phyloP scores from a whole-genome alignment of 2,888 invertebrate genomes.

The Cetonia aurata region DNA sequence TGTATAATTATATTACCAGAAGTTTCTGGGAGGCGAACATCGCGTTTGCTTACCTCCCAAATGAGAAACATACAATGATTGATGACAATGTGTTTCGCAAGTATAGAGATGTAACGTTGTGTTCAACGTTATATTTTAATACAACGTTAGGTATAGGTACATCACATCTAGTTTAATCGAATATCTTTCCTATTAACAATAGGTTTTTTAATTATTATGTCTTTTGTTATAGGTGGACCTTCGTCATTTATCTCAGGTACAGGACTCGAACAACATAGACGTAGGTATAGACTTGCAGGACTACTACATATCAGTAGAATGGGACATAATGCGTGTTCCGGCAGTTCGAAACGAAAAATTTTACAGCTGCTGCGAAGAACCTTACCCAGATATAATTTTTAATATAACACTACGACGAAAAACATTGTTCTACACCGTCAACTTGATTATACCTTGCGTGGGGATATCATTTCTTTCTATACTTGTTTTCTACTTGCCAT shows the following conservation, averaged over 20 bases:
- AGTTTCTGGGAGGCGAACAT: slow-evolving; percentile 1
- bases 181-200: background rate
- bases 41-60: slow-evolving; percentile 6
- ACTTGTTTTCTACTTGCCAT: slow-evolving; percentile 96
- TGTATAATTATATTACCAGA: slow-evolving; percentile 36
- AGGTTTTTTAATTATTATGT: background rate
- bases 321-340: slow-evolving; percentile 96
- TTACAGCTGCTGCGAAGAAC: slow-evolving; percentile 97
- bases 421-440: slow-evolving; percentile 97
- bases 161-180: too few species aligned
- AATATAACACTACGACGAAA: slow-evolving; percentile 94
- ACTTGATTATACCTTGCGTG: slow-evolving; percentile 96
- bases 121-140: background rate
- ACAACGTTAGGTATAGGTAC: too few species aligned
- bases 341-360: slow-evolving; percentile 91
- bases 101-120: background rate
- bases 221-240: slow-evolving; percentile 82
- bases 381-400: slow-evolving; percentile 97
- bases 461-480: slow-evolving; percentile 97
- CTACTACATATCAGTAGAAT: slow-evolving; percentile 97
- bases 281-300: slow-evolving; percentile 93
- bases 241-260: slow-evolving; percentile 87
- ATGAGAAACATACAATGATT: slow-evolving; percentile 10
- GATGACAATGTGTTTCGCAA: background rate
- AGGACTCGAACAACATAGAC: slow-evolving; percentile 89